phyloP scores from a whole-genome alignment of 64 coral and sea anemone species.

The Pocillopora verrucosa region DNA sequence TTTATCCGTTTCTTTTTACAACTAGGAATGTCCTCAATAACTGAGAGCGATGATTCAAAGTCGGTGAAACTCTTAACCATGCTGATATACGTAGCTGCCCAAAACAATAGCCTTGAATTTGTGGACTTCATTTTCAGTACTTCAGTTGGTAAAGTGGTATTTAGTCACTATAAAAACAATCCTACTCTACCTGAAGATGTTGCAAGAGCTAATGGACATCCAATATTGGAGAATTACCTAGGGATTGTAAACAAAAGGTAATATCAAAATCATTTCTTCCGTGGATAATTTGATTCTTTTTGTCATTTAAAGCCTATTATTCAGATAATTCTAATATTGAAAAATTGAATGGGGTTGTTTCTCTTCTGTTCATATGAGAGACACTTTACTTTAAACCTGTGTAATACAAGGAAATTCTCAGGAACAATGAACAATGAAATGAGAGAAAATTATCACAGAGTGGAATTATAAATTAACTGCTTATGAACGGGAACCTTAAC shows the following conservation, averaged over 20 bases:
- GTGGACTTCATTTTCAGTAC: conserved; percentile 36
- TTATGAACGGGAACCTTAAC: too few relatives aligned
- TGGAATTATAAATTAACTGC: too few relatives aligned
- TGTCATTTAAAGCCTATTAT: too few relatives aligned
- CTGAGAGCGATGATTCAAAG: neutral
- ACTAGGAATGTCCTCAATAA: neutral
- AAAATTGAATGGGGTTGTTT: neutral
- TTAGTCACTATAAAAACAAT: conserved; percentile 25
- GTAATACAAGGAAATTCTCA: too few relatives aligned
- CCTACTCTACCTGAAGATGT: conserved; percentile 20
- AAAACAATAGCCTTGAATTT: conserved; percentile 30
- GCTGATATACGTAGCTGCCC: conserved; percentile 38
- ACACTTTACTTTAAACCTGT: too few relatives aligned
- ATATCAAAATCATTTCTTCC: neutral
- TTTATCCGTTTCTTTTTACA: neutral
- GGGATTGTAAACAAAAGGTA: conserved; percentile 27
- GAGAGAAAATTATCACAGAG: too few relatives aligned
- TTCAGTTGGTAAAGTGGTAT: conserved; percentile 21
- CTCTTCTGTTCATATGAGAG: too few relatives aligned
- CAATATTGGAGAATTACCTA: conserved; percentile 9
- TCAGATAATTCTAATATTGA: neutral
- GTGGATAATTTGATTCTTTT: neutral
- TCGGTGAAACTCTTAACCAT: conserved; percentile 22
- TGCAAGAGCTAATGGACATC: conserved; percentile 23
- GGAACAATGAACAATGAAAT: too few relatives aligned